A percentile compares a stretch with the other conserved stretches of the same genome.
These are phyloP conservation scores for Corvus hawaiiensis DNA, from an alignment of 2,113 vertebrate species.

Conservation along the genomic window DNA sequence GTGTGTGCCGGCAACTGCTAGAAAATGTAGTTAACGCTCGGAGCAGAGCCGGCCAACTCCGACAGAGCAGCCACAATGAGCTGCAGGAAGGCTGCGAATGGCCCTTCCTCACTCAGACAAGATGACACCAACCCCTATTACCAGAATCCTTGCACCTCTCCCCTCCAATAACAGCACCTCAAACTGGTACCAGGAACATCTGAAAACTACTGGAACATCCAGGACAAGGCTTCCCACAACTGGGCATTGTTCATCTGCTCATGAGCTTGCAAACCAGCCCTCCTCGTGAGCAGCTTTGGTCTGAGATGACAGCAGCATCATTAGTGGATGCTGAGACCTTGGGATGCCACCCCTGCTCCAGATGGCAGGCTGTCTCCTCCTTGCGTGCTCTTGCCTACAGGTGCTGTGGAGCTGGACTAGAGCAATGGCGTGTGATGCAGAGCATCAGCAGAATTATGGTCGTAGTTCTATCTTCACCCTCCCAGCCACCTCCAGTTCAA, in stretches of 20 bases:
- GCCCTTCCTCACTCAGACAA: neutral
- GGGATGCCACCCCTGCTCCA: neutral
- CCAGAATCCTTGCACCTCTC: neutral
- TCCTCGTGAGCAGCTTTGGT: neutral
- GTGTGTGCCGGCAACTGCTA: constrained; percentile 6
- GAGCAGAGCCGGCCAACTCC: neutral
- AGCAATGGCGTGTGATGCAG: rapidly evolving
- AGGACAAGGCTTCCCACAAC: neutral
- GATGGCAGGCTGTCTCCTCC: neutral
- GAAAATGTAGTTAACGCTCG: constrained; percentile 43
- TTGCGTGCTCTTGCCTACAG: neutral
- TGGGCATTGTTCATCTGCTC: neutral
- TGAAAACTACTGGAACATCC: neutral
- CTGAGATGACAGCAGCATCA: neutral
- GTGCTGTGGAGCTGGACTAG: neutral
- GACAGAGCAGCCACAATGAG: neutral
- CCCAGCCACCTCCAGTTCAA: neutral
- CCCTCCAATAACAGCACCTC: neutral
- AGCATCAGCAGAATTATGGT: neutral
- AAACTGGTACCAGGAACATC: neutral
- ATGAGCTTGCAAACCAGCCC: neutral
- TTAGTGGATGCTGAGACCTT: neutral
- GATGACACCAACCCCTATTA: neutral
- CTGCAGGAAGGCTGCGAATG: neutral
- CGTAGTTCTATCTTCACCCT: rapidly evolving